Base-by-base conservation (phyloP, 2,113 vertebrate species). In the Agapornis roseicollis region DNA sequence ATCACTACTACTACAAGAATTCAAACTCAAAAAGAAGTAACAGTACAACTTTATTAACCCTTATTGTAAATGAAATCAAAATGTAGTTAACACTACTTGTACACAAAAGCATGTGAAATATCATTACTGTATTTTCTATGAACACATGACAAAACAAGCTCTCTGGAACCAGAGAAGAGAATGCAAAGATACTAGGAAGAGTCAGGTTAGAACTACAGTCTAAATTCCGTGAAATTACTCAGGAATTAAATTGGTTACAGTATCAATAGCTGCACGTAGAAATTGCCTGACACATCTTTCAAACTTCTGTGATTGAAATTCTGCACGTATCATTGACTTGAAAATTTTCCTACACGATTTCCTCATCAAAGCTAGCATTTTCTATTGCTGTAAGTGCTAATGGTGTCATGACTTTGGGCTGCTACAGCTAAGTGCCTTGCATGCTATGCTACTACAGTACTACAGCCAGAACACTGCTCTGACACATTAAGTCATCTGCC, bases 21-120 rank as follows among this genome's bases (percentile, higher is more conserved):
- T 72, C 61, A 89, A 90, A 96, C 80, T 93, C 87, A 88, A 93
- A 81, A 88, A 42, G 66, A 93, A 80, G 70, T 89, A 87, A 80
- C 2, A 87, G 53, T 12, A 89, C 23, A 96, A 92, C 78, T 97
- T 94, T 96, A 97, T 93, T 95, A 88, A 86, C 61, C n/a, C 85
- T 96, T 71, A 58, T 61, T 72, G 77, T 52, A 90, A 96, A 81
- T 84, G n/a, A 76, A 79, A 79, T 69, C 0, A 5, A 93, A 93
- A 73, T 4, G 50, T 31, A 84, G n/a, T 94, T 94, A 90, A 85
- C 50, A 85, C 82, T 81, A 80, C 79, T 90, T 58, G 68, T 70
- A 90, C 39, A 91, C 17, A 88, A 71, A 93, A 83, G 24, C 53
- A 91, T 1, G 5, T 49, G 23, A 91, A 93, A 89, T 82, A 76